Evolutionary conservation across 2,888 invertebrate species (phyloP).

Genomic region (Podotricha telesiphe): DNA sequence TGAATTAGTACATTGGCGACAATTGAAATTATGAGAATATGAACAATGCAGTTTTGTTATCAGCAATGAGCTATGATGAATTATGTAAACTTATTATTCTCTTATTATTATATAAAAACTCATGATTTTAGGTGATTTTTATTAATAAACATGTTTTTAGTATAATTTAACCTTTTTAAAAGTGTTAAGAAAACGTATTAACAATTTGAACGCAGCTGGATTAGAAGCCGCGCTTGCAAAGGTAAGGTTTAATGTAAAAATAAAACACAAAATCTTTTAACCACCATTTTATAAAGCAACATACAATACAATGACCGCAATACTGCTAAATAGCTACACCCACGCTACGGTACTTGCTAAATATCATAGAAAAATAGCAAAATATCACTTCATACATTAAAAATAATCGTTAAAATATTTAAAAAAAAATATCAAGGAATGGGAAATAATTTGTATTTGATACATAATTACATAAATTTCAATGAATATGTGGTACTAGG

Average conservation of each 20-base stretch:
- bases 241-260: not conserved
- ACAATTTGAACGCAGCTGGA: too few species aligned
- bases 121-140: too few species aligned
- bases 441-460: not conserved
- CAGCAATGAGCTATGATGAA: too few species aligned
- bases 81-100: too few species aligned
- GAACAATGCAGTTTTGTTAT: too few species aligned
- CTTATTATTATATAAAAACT: too few species aligned
- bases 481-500: conserved; percentile 11
- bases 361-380: conserved; percentile 26
- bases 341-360: conserved; percentile 22
- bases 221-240: too few species aligned
- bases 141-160: too few species aligned
- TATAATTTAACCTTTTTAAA: too few species aligned
- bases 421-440: conserved; percentile 7
- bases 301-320: conserved; percentile 32
- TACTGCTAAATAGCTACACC: conserved; percentile 29
- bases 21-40: too few species aligned
- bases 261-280: conserved; percentile 27
- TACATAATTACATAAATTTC: conserved; percentile 1
- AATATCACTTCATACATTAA: conserved; percentile 16
- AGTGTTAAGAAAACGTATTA: too few species aligned
- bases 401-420: conserved; percentile 1
- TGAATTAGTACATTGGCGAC: too few species aligned
- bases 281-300: conserved; percentile 43